These are phyloP conservation scores for Xiphorhynchus elegans DNA, from an alignment of 2,113 vertebrate genomes.

Conservation along the genomic window DNA sequence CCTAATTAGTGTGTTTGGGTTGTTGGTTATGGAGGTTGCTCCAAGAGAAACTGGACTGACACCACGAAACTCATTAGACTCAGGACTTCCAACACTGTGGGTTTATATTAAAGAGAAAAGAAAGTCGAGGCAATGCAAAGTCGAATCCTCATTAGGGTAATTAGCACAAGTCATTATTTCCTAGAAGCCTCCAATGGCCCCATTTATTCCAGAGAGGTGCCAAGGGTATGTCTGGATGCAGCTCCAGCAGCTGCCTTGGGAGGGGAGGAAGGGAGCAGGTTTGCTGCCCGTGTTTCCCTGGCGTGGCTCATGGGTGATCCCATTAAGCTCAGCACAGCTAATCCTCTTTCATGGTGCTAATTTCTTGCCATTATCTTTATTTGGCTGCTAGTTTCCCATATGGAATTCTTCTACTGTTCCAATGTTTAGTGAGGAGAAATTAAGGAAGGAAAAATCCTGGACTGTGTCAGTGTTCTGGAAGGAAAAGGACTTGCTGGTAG, in stretches of 20 bases:
- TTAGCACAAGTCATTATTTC: constrained; percentile 59
- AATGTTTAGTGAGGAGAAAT: not conserved
- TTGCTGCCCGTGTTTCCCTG: not conserved
- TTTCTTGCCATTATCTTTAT: constrained; percentile 33
- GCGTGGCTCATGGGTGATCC: not conserved
- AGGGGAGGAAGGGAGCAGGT: not conserved
- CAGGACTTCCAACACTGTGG: not conserved
- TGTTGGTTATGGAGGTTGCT: constrained; percentile 25
- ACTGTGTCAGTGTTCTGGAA: not conserved
- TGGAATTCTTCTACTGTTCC: not conserved
- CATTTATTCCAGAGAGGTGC: constrained; percentile 18
- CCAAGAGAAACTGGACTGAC: constrained; percentile 27
- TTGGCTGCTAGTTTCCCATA: constrained; percentile 18
- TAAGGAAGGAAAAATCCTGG: not conserved
- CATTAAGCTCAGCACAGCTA: not conserved
- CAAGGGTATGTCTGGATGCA: not conserved
- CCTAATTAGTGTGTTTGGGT: constrained; percentile 54
- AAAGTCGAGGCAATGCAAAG: not conserved
- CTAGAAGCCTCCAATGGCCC: not conserved
- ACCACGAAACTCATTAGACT: constrained; percentile 28
- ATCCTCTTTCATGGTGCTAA: constrained; percentile 31
- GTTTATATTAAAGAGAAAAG: not conserved
- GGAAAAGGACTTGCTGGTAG: not conserved
- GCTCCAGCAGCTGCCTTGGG: not conserved
- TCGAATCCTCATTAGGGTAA: constrained; percentile 55